Percentiles rank a stretch among this genome's conserved stretches.
Evolutionary conservation across 1,140 invertebrate species (phyloP).

Genomic region (Caenorhabditis inopinata): DNA sequence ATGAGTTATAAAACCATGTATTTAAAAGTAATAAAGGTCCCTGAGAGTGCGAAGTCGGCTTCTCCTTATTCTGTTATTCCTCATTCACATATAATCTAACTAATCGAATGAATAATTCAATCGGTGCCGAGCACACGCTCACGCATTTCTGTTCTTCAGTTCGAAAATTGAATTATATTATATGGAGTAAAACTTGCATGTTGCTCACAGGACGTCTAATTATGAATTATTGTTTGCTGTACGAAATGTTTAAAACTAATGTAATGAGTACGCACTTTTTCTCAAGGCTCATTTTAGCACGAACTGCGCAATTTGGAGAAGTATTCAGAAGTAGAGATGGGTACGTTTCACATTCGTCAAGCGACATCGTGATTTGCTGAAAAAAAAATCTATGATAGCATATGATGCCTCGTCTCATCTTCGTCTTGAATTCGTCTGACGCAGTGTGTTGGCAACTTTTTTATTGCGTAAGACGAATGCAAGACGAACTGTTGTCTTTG

Average conservation of each 20-base stretch:
- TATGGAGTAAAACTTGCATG: background rate
- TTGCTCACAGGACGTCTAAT: background rate
- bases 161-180: slow-evolving; percentile 28
- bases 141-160: background rate
- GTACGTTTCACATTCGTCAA: slow-evolving; percentile 87
- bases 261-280: slow-evolving; percentile 71
- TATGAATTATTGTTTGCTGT: slow-evolving; percentile 33
- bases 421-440: too few species aligned
- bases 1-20: background rate
- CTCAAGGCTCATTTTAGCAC: slow-evolving; percentile 70
- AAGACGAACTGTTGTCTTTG: too few species aligned
- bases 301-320: slow-evolving; percentile 77
- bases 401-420: too few species aligned
- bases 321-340: slow-evolving; percentile 70
- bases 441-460: too few species aligned
- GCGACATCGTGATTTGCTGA: slow-evolving; percentile 79
- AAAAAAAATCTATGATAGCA: too few species aligned
- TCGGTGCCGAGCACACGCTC: background rate
- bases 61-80: slow-evolving; percentile 69
- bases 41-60: too few species aligned
- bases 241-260: too few species aligned
- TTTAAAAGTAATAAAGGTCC: slow-evolving; percentile 9
- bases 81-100: slow-evolving; percentile 63
- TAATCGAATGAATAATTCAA: slow-evolving; percentile 32
- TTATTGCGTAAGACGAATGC: too few species aligned